phyloP scores from a whole-genome alignment of 2,797 vertebrate species.

The Myiotriccus ornatus region DNA sequence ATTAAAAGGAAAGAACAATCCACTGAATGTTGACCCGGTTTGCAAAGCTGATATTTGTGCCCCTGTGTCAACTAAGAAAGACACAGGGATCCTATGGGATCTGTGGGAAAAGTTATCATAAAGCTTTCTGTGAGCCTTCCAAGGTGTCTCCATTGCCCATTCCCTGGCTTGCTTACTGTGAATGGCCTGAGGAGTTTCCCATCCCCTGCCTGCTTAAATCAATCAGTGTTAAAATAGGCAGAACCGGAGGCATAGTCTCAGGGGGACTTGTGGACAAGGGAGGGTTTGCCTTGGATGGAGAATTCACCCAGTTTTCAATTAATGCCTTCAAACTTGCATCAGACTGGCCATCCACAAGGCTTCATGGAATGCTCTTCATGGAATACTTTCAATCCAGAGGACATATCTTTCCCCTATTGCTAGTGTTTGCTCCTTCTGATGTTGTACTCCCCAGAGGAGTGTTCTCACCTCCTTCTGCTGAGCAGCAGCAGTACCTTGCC shows the following conservation, averaged over 20 bases:
- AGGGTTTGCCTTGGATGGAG: not conserved
- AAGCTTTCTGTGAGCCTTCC: not conserved
- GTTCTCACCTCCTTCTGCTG: not conserved
- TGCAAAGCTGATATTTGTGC: not conserved
- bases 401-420: not conserved
- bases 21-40: not conserved
- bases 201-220: not conserved
- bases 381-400: not conserved
- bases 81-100: not conserved
- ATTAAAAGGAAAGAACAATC: not conserved
- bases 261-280: too few relatives aligned
- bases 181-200: not conserved
- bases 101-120: not conserved
- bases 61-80: not conserved
- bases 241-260: too few relatives aligned
- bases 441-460: too few relatives aligned
- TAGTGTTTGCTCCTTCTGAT: not conserved
- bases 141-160: not conserved
- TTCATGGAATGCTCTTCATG: not conserved
- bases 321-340: not conserved
- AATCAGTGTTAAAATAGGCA: not conserved
- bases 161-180: not conserved
- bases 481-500: not conserved
- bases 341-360: too few relatives aligned
- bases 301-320: not conserved